Percentiles rank a stretch among this genome's conserved stretches.
Conservation (phyloP, 2,113 vertebrate species). For the Solea solea region DNA sequence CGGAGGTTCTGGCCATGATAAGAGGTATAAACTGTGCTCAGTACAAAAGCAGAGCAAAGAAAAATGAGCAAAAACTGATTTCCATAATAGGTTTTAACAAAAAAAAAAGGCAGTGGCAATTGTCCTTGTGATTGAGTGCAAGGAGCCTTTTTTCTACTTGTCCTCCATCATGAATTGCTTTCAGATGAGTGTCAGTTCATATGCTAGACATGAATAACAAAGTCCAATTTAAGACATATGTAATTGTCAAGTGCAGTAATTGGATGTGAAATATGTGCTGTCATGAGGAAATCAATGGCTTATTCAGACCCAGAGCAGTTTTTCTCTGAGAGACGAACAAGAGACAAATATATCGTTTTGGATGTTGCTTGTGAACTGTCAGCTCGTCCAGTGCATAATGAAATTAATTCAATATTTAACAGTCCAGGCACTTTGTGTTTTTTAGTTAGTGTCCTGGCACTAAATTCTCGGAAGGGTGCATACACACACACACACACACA, state of each 20-base stretch:
- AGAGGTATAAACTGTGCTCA: neutral
- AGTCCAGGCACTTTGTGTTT: neutral
- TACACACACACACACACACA: neutral
- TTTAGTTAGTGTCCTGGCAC: neutral
- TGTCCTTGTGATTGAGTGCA: neutral
- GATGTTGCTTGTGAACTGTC: neutral
- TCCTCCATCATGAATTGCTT: constrained; percentile 10
- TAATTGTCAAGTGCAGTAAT: constrained; percentile 9
- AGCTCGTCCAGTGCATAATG: neutral
- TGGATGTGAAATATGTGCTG: neutral
- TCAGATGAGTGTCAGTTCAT: constrained; percentile 44
- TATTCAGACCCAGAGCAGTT: too few relatives aligned
- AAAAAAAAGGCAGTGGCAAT: neutral
- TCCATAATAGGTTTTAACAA: too few relatives aligned
- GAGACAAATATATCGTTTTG: neutral
- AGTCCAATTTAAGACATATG: constrained; percentile 15
- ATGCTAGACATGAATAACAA: constrained; percentile 17
- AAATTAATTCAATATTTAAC: neutral
- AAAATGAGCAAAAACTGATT: neutral
- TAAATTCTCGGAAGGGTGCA: constrained; percentile 11
- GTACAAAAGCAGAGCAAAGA: neutral
- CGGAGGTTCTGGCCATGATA: neutral
- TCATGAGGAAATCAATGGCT: too few relatives aligned
- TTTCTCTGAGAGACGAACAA: neutral
- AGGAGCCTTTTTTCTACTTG: neutral